A percentile compares a stretch with the other conserved stretches of the same genome.
These are phyloP conservation scores for Poliocrania exsul DNA, from an alignment of 2,797 vertebrate genomes.

Conservation along the genomic window DNA sequence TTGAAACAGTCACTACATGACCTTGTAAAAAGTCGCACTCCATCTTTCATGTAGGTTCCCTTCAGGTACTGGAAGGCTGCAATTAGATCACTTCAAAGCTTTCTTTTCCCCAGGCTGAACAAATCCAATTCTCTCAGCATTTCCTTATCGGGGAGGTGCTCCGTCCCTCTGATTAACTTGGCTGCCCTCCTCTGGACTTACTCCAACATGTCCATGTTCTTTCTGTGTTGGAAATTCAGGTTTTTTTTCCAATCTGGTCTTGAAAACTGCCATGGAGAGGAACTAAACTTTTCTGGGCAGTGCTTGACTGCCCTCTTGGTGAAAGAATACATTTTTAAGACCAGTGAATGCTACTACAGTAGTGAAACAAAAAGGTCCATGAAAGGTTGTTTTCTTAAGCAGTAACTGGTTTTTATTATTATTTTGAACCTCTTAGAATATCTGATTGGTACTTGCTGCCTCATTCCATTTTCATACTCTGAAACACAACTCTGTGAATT, in stretches of 20 bases:
- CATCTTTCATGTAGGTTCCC: background rate
- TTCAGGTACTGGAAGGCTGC: background rate
- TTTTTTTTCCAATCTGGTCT: background rate
- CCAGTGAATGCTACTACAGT: background rate
- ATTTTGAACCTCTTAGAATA: background rate
- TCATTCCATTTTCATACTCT: background rate
- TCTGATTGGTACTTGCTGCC: background rate
- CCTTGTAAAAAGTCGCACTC: background rate
- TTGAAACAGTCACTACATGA: background rate
- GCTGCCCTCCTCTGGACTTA: background rate
- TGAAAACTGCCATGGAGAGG: background rate
- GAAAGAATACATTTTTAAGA: background rate
- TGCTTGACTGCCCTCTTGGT: background rate
- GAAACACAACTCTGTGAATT: background rate
- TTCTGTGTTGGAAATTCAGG: background rate
- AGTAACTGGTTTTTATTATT: background rate
- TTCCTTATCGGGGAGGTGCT: background rate
- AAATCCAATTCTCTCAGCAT: background rate
- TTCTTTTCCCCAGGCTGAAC: background rate
- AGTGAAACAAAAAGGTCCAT: background rate
- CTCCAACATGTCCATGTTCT: too few species aligned
- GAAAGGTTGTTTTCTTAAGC: background rate
- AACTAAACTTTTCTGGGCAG: background rate
- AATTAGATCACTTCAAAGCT: background rate
- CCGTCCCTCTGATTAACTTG: background rate